Conservation (phyloP, 2,888 invertebrate genomes). For the Lithodes maja region DNA sequence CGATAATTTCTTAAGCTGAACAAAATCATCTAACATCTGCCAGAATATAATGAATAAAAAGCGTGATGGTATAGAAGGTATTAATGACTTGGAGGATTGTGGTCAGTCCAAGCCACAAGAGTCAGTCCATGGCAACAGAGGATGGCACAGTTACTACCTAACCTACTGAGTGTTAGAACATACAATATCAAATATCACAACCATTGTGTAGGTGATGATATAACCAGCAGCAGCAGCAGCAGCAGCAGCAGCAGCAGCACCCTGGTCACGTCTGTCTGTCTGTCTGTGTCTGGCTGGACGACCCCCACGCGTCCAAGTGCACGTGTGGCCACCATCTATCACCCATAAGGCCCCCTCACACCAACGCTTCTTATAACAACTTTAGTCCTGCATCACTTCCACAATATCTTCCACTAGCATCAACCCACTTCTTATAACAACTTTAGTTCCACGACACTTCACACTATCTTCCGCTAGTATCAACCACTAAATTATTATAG, state of each 20-base stretch:
- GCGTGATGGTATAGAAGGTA: not conserved
- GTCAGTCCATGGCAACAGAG: conserved; percentile 63
- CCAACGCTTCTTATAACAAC: not conserved
- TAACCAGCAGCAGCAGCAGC: conserved; percentile 14
- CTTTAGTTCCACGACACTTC: too few relatives aligned
- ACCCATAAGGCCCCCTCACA: conserved; percentile 21
- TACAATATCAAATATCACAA: conserved; percentile 67
- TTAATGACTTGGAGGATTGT: conserved; percentile 59
- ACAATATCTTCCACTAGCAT: not conserved
- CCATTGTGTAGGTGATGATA: conserved; percentile 63
- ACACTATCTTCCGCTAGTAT: too few relatives aligned
- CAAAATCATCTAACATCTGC: too few relatives aligned
- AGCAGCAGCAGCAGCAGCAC: conserved; percentile 11
- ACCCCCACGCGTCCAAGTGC: conserved; percentile 36
- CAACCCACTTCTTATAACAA: conserved; percentile 15
- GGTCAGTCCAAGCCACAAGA: conserved; percentile 51
- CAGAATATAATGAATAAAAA: too few relatives aligned
- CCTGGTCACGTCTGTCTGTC: conserved; percentile 42
- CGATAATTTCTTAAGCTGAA: too few relatives aligned
- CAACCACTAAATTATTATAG: too few relatives aligned
- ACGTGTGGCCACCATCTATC: conserved; percentile 45
- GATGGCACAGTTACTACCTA: conserved; percentile 68
- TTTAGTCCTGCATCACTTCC: too few relatives aligned
- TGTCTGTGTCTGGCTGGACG: too few relatives aligned
- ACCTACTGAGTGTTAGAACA: conserved; percentile 64